Base-by-base conservation (phyloP, 1,140 invertebrate species). In the Drosophila pseudoananassae region DNA sequence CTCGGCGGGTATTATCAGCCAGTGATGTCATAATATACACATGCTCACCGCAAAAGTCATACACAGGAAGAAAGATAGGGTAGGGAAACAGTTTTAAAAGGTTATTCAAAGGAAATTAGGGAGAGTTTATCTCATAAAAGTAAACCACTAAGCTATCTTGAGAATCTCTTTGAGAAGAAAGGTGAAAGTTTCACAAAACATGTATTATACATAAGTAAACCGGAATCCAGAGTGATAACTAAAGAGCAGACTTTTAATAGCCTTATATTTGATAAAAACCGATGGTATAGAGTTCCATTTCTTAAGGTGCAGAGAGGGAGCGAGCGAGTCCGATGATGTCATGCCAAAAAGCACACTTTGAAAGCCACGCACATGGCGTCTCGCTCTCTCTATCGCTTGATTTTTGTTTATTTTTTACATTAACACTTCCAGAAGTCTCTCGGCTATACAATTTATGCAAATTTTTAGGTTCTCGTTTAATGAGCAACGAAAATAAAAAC, bases 321-420 rank as follows among this genome's bases (percentile, higher is more conserved):
- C 15, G 45, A 29, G 9, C 20, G 17, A 50, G 40, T 29, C 33
- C 53, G 82, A 68, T 87, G 82, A 87, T 87, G 82, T 87, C 83
- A 87, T 87, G 69, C 69, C 51, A 63, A 59, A 59, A 77, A 78
- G 33, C 46, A 72, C 63, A 79, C 63, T 55, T 38, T 33, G 60
- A 78, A 65, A 73, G 49, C 38, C 58, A 50, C 49, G 81, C 81
- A 85, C 77, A 85, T 85, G 82, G 59, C 49, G 63, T 36, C 70
- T 40, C 51, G 50, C 59, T 55, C 46, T 33, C 45, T 1, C 43
- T 47, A 17, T 33, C 31, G 33, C 49, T 58, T 14, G 31, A 47
- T 17, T 75, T 55, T 87, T 85, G 82, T 87, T 85, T 85, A 85
- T 85, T 87, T 82, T 78, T 75, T 87, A 52, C 51, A 74, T 85